Conservation (phyloP, 2,888 invertebrate genomes). For the Dusona sp. region DNA sequence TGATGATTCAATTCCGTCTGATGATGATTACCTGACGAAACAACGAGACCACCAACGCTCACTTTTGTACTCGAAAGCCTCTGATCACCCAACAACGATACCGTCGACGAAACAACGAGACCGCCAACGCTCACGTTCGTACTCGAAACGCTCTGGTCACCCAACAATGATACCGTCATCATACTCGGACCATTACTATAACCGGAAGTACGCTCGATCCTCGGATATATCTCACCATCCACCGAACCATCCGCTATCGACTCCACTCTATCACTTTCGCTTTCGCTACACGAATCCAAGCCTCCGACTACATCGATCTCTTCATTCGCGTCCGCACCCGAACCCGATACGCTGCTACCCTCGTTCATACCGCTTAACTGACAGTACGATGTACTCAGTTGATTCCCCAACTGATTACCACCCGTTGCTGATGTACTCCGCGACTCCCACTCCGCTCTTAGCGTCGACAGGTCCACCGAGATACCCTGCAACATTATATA, state of each 20-base stretch:
- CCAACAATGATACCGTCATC: constrained; percentile 18
- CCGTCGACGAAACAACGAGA: constrained; percentile 24
- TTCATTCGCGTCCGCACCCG: constrained; percentile 84
- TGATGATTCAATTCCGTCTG: constrained; percentile 81
- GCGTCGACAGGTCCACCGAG: constrained; percentile 93
- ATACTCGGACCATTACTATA: not conserved
- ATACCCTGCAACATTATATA: constrained; percentile 87
- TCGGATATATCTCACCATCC: constrained; percentile 86
- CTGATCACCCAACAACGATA: constrained; percentile 54
- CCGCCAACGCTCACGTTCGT: constrained; percentile 72
- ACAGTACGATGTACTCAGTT: constrained; percentile 78
- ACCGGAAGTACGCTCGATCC: constrained; percentile 79
- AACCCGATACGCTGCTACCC: constrained; percentile 83
- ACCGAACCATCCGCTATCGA: constrained; percentile 86
- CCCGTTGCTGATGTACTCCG: constrained; percentile 85
- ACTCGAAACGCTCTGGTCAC: constrained; percentile 71
- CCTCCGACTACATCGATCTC: constrained; percentile 94
- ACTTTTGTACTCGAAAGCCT: constrained; percentile 74
- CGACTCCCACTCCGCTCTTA: constrained; percentile 94
- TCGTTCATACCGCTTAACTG: constrained; percentile 81
- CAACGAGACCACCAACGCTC: constrained; percentile 64
- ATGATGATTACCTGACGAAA: constrained; percentile 65
- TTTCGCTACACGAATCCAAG: constrained; percentile 90
- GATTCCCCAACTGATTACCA: constrained; percentile 83
- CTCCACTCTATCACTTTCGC: constrained; percentile 85